Evolutionary conservation across 1,140 invertebrate species (phyloP).

Genomic region (Aporrectodea caliginosa): DNA sequence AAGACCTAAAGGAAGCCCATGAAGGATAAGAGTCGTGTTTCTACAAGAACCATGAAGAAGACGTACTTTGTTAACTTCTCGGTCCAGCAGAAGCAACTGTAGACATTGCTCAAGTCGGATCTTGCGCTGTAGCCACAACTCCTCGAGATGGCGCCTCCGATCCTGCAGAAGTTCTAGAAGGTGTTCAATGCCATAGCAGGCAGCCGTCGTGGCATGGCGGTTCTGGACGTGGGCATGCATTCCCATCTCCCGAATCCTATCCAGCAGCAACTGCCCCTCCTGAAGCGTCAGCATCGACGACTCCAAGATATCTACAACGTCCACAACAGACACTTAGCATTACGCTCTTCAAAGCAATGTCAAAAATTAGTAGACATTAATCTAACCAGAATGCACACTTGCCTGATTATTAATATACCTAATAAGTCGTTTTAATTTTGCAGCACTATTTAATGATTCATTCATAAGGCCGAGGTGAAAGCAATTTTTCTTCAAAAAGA

Average conservation of each 20-base stretch:
- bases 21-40: too few relatives aligned
- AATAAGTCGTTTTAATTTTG: too few relatives aligned
- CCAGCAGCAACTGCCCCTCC: slow-evolving; percentile 72
- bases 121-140: slow-evolving; percentile 65
- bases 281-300: slow-evolving; percentile 71
- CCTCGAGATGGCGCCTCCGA: slow-evolving; percentile 68
- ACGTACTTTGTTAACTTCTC: slow-evolving; percentile 66
- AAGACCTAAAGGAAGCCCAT: too few relatives aligned
- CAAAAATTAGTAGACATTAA: not conserved
- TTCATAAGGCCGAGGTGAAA: too few relatives aligned
- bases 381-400: not conserved
- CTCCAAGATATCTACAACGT: slow-evolving; percentile 70
- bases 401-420: too few relatives aligned
- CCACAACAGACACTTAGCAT: slow-evolving; percentile 21
- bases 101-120: slow-evolving; percentile 71
- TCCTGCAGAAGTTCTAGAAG: slow-evolving; percentile 68
- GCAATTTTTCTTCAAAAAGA: too few relatives aligned
- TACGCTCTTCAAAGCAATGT: not conserved
- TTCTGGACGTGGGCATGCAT: slow-evolving; percentile 54
- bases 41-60: too few relatives aligned
- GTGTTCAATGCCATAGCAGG: slow-evolving; percentile 57
- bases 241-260: slow-evolving; percentile 58
- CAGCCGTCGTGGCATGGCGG: slow-evolving; percentile 56
- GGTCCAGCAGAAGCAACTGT: slow-evolving; percentile 68
- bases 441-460: too few relatives aligned